Base-by-base conservation (phyloP, 1,140 invertebrate genomes). In the Cheumatopsyche charites region DNA sequence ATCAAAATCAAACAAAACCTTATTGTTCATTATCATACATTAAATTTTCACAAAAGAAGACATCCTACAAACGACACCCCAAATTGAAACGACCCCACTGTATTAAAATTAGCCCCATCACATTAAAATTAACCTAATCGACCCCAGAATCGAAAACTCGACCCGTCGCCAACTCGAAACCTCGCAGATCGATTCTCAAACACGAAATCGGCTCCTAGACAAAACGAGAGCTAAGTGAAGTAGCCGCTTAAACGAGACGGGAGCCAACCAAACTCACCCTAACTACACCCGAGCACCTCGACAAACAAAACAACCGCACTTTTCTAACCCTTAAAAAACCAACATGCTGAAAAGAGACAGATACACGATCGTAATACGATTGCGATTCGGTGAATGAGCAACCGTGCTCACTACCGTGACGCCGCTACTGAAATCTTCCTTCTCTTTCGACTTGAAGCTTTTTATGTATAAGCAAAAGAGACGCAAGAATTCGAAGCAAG, bases 321-420 rank as follows among this genome's bases (percentile, higher is more conserved):
- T 4, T 45, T 63, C 42, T 4, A 3, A 42, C 42, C 1, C 11
- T 5, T 5, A 15, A n/a, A 49, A n/a, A 49, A 15, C n/a, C 9
- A 21, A 26, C 19, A 29, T 0, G 52, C 67, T 7, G 77, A 78
- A 83, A 76, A 77, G 80, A 79, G 83, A 81, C 61, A 77, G 74
- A 62, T 79, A 78, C 81, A 83, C 67, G 80, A 82, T 82, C 79
- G 25, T 45, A 21, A 41, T 49, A 43, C 52, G 52, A 17, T 36
- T 11, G 15, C 41, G 15, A 41, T 45, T 21, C 21, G 78, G 79
- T 82, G 79, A 82, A 84, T 83, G 83, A 82, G 84, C 83, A 83
- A 81, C 81, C 83, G 82, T 83, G 83, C 81, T 84, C 80, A 83
- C 83, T 84, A 84, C 82, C 79, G 83, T 82, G 83, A 84, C 83